Conservation (phyloP, 1,140 invertebrate species). For the Cydia splendana region DNA sequence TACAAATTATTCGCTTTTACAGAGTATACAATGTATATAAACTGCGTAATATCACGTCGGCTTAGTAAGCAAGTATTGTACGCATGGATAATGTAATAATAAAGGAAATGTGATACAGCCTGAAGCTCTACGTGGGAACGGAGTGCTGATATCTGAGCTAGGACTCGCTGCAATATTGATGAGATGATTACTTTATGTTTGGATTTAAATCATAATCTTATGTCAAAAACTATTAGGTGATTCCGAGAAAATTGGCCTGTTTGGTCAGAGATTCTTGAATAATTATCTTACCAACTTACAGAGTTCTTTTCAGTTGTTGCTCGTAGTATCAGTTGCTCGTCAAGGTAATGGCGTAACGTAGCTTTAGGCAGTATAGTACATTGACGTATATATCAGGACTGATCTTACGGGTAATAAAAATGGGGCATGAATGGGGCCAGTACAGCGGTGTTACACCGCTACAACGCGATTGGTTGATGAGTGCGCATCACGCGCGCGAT, state of each 20-base stretch:
- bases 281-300: no score
- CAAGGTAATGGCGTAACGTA: not conserved
- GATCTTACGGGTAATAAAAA: no score
- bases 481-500: no score
- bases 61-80: conserved; percentile 17
- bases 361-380: not conserved
- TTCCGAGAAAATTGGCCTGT: not conserved
- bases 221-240: not conserved
- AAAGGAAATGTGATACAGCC: conserved; percentile 27
- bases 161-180: conserved; percentile 9
- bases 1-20: not conserved
- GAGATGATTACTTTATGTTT: not conserved
- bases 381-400: no score
- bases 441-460: no score
- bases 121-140: conserved; percentile 2
- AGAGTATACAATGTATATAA: not conserved
- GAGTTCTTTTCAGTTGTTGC: no score
- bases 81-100: conserved; percentile 29
- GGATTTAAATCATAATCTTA: not conserved
- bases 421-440: no score
- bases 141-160: not conserved
- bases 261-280: no score
- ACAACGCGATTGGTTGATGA: no score
- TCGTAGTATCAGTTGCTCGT: no score
- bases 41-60: not conserved